These are phyloP conservation scores for Pomacea maculata DNA, from an alignment of 1,140 invertebrate genomes.

Conservation along the genomic window DNA sequence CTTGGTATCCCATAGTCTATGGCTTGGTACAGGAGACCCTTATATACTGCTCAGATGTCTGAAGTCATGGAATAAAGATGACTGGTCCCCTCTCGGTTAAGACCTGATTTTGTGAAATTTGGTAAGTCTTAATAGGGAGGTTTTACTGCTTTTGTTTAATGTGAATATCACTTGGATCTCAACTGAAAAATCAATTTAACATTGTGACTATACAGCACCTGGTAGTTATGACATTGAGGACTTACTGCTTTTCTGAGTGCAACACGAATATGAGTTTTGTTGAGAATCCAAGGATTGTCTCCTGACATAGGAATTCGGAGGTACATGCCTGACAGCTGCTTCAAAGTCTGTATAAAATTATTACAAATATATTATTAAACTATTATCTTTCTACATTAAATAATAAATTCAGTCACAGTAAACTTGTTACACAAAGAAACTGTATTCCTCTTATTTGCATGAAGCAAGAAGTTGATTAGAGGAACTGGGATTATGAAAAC, in stretches of 20 bases:
- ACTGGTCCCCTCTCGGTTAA: neutral
- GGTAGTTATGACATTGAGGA: neutral
- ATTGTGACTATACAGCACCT: no score
- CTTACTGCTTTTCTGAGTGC: constrained; percentile 28
- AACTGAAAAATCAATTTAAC: neutral
- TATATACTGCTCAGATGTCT: no score
- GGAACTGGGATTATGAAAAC: no score
- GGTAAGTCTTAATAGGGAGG: neutral
- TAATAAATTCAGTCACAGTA: no score
- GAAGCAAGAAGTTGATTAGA: no score
- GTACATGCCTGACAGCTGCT: constrained; percentile 10
- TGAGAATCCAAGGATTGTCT: constrained; percentile 24
- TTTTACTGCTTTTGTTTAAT: no score
- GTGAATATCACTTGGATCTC: neutral
- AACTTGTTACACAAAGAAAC: no score
- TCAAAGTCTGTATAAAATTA: constrained; percentile 14
- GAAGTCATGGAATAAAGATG: neutral
- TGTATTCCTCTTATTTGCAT: no score
- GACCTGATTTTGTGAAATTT: no score
- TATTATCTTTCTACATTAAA: no score
- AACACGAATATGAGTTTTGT: constrained; percentile 15
- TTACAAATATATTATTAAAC: neutral
- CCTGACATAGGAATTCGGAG: constrained; percentile 25
- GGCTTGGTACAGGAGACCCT: no score
- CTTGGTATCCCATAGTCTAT: no score